Base-by-base conservation (phyloP, 2,113 vertebrate genomes). In the Motacilla tschutschensis region DNA sequence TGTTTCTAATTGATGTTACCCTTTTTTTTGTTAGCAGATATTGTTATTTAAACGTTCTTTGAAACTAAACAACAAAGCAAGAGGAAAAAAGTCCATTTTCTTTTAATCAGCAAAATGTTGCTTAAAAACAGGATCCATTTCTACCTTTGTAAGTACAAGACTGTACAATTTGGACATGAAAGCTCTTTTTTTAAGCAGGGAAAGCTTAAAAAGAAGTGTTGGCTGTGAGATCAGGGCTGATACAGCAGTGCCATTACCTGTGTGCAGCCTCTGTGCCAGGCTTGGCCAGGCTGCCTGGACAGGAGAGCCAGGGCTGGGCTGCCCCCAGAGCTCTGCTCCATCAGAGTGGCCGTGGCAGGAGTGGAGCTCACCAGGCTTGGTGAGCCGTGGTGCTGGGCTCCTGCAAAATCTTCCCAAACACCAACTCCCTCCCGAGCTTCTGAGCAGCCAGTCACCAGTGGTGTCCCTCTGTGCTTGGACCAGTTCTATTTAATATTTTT, bases 21-120 rank as follows among this genome's bases (percentile, higher is more conserved):
- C 48, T 81, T 88, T 50, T 33, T 50, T 94, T 77, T 78, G 82
- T 94, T 93, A 93, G 87, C 59, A 73, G 80, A 94, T 95, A 93
- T 41, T 92, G 90, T 92, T 91, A 64, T 76, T 91, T 93, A 85
- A 90, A 81, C 19, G 2, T 59, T 25, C 93, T 90, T 94, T 93
- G 76, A 92, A 91, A 88, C 59, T 50, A 69, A 91, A 88, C 69
- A 90, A 93, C 87, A 92, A 93, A 94, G 87, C 69, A 47, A 43
- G 67, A 46, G 44, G 2, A 2, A 21, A 46, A 74, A 36, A 53
- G 67, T 22, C 60, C 12, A 4, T 51, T 92, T 86, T 74, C 65
- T 75, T 93, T 83, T 88, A 85, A 91, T 85, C 79, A 62, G 66
- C 47, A 69, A 71, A 87, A 72, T 2, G 62, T 50, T 79, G 58